A percentile compares a stretch with the other conserved stretches of the same genome.
These are phyloP conservation scores for Junonia oenone DNA, from an alignment of 2,888 invertebrate genomes.

Conservation along the genomic window DNA sequence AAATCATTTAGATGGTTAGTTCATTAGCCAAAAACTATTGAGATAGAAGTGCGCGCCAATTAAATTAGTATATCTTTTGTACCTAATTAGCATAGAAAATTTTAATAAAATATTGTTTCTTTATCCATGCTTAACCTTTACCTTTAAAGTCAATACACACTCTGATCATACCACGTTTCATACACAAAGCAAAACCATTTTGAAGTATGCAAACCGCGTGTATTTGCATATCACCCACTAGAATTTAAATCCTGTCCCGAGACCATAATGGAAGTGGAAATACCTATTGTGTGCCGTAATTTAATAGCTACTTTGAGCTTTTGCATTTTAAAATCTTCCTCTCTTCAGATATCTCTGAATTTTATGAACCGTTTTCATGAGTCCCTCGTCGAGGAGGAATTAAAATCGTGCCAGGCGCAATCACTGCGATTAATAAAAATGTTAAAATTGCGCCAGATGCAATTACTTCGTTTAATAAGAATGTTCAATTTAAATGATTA, in stretches of 20 bases:
- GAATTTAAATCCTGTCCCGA: slow-evolving; percentile 6
- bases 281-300: slow-evolving; percentile 9
- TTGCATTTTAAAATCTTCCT: not conserved
- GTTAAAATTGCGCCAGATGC: no score
- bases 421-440: not conserved
- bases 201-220: slow-evolving; percentile 4
- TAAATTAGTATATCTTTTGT: no score
- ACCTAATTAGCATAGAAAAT: no score
- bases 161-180: not conserved
- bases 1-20: no score
- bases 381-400: not conserved
- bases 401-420: not conserved
- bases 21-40: no score
- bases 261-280: slow-evolving; percentile 1
- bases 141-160: not conserved
- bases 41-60: no score
- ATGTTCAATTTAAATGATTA: no score
- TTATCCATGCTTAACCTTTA: no score
- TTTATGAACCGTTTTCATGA: not conserved
- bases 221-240: slow-evolving; percentile 6
- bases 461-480: no score
- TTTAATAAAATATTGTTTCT: no score
- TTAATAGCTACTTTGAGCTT: slow-evolving; percentile 1
- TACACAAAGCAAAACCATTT: slow-evolving; percentile 3
- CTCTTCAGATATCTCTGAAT: not conserved